Percentiles rank a stretch among this genome's conserved stretches.
These are phyloP conservation scores for Nibea coibor DNA, from an alignment of 2,113 vertebrate genomes.

Conservation along the genomic window DNA sequence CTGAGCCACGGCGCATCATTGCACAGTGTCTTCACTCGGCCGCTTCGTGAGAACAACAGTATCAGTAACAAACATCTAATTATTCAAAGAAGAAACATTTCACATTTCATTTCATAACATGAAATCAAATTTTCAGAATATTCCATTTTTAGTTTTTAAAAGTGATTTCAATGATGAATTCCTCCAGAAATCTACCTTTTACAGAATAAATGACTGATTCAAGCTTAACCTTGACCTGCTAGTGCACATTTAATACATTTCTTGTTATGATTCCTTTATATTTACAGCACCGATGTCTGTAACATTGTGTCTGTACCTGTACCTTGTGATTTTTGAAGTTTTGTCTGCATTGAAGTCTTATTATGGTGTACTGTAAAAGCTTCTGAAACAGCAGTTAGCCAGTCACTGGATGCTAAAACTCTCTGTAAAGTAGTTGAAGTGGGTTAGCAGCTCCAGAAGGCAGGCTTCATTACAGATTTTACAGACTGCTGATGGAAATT, in stretches of 20 bases:
- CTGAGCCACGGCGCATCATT: too few relatives aligned
- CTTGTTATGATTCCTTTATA: not conserved
- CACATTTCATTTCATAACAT: not conserved
- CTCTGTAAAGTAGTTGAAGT: conserved; percentile 3
- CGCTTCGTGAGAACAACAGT: not conserved
- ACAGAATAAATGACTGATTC: too few relatives aligned
- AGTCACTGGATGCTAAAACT: not conserved
- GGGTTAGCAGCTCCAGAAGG: not conserved
- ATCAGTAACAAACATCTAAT: not conserved
- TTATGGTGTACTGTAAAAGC: not conserved
- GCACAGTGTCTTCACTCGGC: not conserved
- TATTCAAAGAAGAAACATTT: not conserved
- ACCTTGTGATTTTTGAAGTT: too few relatives aligned
- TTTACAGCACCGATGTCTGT: not conserved
- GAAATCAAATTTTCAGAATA: not conserved
- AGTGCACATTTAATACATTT: not conserved
- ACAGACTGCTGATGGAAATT: not conserved
- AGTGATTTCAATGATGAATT: not conserved
- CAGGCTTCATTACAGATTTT: not conserved
- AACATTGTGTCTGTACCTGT: not conserved
- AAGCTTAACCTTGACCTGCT: not conserved
- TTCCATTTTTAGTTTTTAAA: not conserved
- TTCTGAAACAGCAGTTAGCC: not conserved
- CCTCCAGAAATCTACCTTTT: not conserved
- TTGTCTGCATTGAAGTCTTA: not conserved